Evolutionary conservation across 2,888 invertebrate genomes (phyloP), one percentile per base, ranked within the genome.

Genomic region (Macrophya alboannulata): DNA sequence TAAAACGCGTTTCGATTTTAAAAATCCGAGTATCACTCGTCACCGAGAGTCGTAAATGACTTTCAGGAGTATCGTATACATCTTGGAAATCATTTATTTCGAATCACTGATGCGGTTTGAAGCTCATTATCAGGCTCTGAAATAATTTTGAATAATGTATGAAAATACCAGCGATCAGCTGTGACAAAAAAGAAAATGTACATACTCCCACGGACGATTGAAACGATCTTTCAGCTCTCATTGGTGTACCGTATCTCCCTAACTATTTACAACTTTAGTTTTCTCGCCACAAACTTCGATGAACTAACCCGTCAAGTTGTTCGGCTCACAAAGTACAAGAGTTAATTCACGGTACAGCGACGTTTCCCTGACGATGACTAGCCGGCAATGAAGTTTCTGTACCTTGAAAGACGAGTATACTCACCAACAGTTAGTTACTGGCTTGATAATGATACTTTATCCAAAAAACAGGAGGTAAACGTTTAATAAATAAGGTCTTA

Each of bases 281-380:
- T 37, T 37, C 37, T 37, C 37, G 17, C 68, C 17, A 68, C 17
- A 68, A 68, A 68, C 68, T 68, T 68, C 17, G 68, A 68, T 68
- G 68, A 68, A 68, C 68, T 37, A 68, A 68, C 68, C 68, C 37
- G 17, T 68, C 37, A 1, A 37, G 68, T 68, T 68, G 37, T 68
- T 68, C 31, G 68, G 37, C 17, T 68, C 68, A 17, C 68, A 68
- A 68, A 68, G 68, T 68, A 68, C 68, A 37, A 68, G 37, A 68
- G 68, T 31, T 37, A 68, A 68, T 68, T 37, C 17, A 68, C 68
- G 68, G 68, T 68, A 68, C 68, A 68, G 37, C 37, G 68, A 37
- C 68, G 68, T 17, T 68, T 68, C 37, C 37, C 37, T 68, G 31
- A 37, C 17, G 37, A 68, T 68, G 68, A 68, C 68, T 25, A 37